A percentile compares a stretch with the other conserved stretches of the same genome.
These are phyloP conservation scores for Halichondria panicea DNA, from an alignment of 37 sponge, comb jelly and placozoan genomes.

Conservation along the genomic window DNA sequence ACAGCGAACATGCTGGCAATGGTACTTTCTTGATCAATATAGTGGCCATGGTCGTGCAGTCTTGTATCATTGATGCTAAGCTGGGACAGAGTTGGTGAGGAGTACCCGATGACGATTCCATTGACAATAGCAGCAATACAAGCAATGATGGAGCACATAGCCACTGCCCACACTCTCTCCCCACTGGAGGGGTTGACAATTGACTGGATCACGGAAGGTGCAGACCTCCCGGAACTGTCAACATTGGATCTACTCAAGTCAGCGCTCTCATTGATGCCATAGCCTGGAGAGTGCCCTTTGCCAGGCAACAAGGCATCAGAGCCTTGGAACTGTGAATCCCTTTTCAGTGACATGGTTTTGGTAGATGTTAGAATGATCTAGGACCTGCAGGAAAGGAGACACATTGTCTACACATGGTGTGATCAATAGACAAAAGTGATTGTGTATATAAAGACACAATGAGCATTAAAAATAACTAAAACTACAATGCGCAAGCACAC, in stretches of 20 bases:
- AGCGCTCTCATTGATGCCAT: slow-evolving; percentile 9
- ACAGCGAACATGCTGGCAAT: slow-evolving; percentile 23
- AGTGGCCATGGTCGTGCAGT: background rate
- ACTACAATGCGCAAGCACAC: no score
- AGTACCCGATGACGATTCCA: slow-evolving; percentile 50
- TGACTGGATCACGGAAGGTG: background rate
- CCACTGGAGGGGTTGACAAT: background rate
- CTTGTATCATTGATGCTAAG: no score
- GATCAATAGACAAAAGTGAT: no score
- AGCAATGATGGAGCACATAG: slow-evolving; percentile 35
- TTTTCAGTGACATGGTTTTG: no score
- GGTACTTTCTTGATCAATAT: background rate
- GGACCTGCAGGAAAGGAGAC: no score
- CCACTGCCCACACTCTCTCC: slow-evolving; percentile 28
- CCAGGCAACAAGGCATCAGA: slow-evolving; percentile 6
- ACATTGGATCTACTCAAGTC: background rate
- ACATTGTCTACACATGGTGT: no score
- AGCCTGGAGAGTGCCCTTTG: slow-evolving; percentile 1
- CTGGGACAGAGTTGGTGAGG: slow-evolving; percentile 37
- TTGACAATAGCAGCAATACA: slow-evolving; percentile 32
- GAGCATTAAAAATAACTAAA: no score
- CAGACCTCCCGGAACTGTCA: background rate
- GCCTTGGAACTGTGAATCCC: no score
- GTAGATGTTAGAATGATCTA: no score
- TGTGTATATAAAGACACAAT: no score